These are phyloP conservation scores for Aricia artaxerxes DNA, from an alignment of 2,888 invertebrate genomes.

Conservation along the genomic window DNA sequence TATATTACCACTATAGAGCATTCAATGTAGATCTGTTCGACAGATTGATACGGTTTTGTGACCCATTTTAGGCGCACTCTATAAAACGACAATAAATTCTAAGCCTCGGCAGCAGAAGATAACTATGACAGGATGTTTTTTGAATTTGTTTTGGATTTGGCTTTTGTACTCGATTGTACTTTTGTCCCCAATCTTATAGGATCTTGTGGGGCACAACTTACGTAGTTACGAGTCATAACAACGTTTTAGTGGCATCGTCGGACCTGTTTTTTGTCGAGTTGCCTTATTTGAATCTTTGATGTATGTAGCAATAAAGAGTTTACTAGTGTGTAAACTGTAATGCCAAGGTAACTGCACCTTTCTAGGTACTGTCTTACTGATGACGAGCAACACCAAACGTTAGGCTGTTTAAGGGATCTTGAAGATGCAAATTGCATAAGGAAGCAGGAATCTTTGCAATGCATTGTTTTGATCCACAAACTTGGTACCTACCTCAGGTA, in stretches of 20 bases:
- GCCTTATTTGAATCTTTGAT: neutral
- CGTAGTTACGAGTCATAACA: neutral
- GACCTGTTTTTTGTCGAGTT: neutral
- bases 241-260: neutral
- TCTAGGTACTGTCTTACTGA: too few relatives aligned
- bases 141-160: neutral
- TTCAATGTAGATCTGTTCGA: slow-evolving; percentile 16
- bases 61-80: slow-evolving; percentile 9
- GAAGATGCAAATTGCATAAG: too few relatives aligned
- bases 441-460: too few relatives aligned
- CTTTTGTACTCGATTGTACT: neutral
- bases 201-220: neutral
- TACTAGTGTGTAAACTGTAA: too few relatives aligned
- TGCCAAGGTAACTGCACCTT: too few relatives aligned
- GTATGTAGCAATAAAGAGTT: neutral
- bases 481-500: too few relatives aligned
- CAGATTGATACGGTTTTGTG: slow-evolving; percentile 14
- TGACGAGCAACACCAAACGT: too few relatives aligned
- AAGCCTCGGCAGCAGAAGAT: neutral
- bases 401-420: too few relatives aligned
- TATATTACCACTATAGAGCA: slow-evolving; percentile 9
- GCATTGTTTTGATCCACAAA: too few relatives aligned
- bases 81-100: neutral
- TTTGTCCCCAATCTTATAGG: neutral
- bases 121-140: neutral